A percentile compares a stretch with the other conserved stretches of the same genome.
phyloP scores from a whole-genome alignment of 2,888 invertebrate genomes.

The Dinocampus coccinellae region DNA sequence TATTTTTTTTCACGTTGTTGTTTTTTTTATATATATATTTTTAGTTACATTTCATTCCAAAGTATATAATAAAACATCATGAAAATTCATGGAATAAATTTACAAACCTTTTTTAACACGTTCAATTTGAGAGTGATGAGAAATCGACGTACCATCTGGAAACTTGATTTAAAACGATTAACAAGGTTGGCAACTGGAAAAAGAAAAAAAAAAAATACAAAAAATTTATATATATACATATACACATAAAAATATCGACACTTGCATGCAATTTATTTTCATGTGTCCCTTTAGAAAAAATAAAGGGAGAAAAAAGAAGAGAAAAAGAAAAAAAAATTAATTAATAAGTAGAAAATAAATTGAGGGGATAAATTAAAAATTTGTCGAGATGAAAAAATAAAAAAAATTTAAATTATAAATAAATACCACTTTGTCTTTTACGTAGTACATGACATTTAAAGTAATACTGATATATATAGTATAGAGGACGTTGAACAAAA shows the following conservation, averaged over 20 bases:
- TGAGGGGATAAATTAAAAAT: too few relatives aligned
- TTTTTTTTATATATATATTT: background rate
- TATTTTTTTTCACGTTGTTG: too few relatives aligned
- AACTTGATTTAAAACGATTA: background rate
- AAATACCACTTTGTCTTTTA: background rate
- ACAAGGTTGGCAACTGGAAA: constrained; percentile 13
- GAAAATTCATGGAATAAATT: constrained; percentile 18
- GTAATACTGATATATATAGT: background rate
- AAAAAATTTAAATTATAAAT: too few relatives aligned
- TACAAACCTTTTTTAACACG: constrained; percentile 2
- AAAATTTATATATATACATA: background rate
- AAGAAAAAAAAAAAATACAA: background rate
- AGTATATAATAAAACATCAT: background rate
- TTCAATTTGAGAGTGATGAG: background rate
- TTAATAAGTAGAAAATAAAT: too few relatives aligned
- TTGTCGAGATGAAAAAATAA: background rate
- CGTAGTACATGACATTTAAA: background rate
- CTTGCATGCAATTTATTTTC: background rate
- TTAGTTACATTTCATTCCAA: background rate
- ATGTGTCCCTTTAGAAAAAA: background rate
- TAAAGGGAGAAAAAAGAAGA: background rate
- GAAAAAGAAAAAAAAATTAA: background rate
- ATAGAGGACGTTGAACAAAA: background rate
- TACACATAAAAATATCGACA: background rate
- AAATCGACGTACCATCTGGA: background rate